A percentile compares a stretch with the other conserved stretches of the same genome.
Evolutionary conservation across 2,113 vertebrate species (phyloP).

Genomic region (Anhinga rufa): DNA sequence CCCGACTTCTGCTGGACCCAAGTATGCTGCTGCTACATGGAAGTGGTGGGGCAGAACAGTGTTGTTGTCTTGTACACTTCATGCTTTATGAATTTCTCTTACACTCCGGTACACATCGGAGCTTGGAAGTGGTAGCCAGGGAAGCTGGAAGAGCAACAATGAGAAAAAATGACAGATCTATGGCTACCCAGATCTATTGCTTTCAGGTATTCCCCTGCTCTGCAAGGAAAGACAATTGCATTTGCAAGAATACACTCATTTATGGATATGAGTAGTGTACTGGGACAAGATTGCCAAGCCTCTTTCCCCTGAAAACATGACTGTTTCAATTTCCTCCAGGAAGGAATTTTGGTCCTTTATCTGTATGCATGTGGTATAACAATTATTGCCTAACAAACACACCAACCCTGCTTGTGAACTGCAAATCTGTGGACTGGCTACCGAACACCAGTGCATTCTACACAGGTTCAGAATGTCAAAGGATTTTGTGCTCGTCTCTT

Average conservation of each 20-base stretch:
- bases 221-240: not conserved
- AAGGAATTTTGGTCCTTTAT: not conserved
- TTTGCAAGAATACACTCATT: not conserved
- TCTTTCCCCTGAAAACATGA: not conserved
- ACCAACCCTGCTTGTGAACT: accelerated
- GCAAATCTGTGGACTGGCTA: not conserved
- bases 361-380: accelerated
- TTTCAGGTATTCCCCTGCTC: not conserved
- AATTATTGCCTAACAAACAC: not conserved
- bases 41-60: not conserved
- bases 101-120: not conserved
- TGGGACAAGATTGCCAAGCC: not conserved
- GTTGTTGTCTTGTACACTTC: not conserved
- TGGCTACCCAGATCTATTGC: not conserved
- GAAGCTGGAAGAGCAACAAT: not conserved
- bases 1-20: not conserved
- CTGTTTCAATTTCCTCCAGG: not conserved
- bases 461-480: not conserved
- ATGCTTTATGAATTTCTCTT: not conserved
- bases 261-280: not conserved
- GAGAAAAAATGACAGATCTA: not conserved
- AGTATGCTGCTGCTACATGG: not conserved
- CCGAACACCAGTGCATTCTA: not conserved
- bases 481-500: not conserved
- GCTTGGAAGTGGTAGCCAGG: not conserved